These are phyloP conservation scores for Meta bourneti DNA, from an alignment of 2,888 invertebrate species.

Conservation along the genomic window DNA sequence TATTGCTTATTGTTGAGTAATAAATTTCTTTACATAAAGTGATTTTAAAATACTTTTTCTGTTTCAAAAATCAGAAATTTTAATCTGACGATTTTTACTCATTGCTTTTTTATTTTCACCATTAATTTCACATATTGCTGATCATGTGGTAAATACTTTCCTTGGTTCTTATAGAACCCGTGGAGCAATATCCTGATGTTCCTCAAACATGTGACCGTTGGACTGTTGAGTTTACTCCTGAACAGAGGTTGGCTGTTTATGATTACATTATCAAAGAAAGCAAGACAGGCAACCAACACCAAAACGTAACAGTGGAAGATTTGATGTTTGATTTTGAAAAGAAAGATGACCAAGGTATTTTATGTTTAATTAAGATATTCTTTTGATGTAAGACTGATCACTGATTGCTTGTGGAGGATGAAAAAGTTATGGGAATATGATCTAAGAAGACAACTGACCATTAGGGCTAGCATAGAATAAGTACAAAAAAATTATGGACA, in stretches of 20 bases:
- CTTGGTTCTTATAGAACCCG: background rate
- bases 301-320: constrained; percentile 79
- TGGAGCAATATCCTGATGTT: constrained; percentile 75
- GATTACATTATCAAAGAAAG: constrained; percentile 79
- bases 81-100: too few relatives aligned
- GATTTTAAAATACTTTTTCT: too few relatives aligned
- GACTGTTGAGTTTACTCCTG: constrained; percentile 78
- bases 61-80: too few relatives aligned
- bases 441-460: too few relatives aligned
- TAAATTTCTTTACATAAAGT: too few relatives aligned
- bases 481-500: too few relatives aligned
- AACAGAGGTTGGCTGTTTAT: constrained; percentile 80
- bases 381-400: background rate
- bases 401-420: too few relatives aligned
- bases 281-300: constrained; percentile 78
- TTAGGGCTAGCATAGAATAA: too few relatives aligned
- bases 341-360: constrained; percentile 74
- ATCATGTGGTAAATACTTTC: background rate
- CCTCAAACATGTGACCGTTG: constrained; percentile 79
- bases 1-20: too few relatives aligned
- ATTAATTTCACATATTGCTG: background rate
- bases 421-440: too few relatives aligned
- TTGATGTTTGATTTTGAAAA: constrained; percentile 78
- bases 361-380: background rate
- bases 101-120: background rate